These are phyloP conservation scores for Microtus oregoni DNA, from an alignment of 2,113 vertebrate species.

Conservation along the genomic window DNA sequence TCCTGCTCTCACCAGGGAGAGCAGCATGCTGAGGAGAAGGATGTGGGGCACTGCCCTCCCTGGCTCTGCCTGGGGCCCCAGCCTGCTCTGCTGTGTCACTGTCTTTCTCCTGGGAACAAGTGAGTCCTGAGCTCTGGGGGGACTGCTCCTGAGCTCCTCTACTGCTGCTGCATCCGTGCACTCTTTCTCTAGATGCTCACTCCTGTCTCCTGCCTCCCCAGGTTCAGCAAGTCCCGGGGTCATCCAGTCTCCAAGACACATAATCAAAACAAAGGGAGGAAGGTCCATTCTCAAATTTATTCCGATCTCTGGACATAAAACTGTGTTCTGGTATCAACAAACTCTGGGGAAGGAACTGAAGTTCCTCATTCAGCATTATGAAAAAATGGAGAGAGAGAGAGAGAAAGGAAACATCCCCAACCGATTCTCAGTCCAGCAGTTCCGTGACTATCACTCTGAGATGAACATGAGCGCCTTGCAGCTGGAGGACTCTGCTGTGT, in stretches of 20 bases:
- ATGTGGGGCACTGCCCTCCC: neutral
- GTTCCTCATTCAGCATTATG: neutral
- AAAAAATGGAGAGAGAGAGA: fast-evolving
- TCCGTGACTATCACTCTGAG: neutral
- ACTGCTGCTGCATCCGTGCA: fast-evolving
- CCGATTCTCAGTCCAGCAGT: too few relatives aligned
- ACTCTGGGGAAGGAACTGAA: neutral
- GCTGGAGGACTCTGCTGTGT: neutral
- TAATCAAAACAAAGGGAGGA: neutral
- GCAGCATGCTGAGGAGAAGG: neutral
- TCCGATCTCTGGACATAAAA: too few relatives aligned
- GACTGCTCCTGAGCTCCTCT: fast-evolving
- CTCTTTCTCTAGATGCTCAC: neutral
- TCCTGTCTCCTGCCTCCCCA: neutral
- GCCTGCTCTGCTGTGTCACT: neutral
- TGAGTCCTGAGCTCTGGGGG: neutral
- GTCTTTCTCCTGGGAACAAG: neutral
- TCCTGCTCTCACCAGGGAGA: neutral
- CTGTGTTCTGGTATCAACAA: constrained; percentile 49
- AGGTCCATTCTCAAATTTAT: fast-evolving
- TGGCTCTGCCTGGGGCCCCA: neutral
- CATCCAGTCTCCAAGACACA: neutral
- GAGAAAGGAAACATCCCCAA: too few relatives aligned
- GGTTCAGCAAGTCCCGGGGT: neutral
- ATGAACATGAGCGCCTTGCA: neutral